phyloP scores from a whole-genome alignment of 2,797 vertebrate species.

The Linurgus olivaceus region DNA sequence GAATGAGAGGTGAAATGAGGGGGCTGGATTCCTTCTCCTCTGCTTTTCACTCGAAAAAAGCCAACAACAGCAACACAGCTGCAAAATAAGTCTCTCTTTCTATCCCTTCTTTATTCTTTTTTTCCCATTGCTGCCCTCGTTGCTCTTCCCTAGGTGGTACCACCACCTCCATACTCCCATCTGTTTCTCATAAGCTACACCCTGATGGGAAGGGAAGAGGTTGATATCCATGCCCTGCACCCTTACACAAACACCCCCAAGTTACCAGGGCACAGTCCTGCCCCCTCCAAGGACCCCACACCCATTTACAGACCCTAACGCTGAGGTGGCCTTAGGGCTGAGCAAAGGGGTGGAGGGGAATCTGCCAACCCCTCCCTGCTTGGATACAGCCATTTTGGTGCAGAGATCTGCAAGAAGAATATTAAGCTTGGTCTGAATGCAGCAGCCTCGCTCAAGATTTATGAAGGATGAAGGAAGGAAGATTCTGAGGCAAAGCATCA shows the following conservation, averaged over 20 bases:
- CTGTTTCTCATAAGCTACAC: not conserved
- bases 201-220: not conserved
- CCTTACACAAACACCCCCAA: not conserved
- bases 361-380: not conserved
- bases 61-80: not conserved
- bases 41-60: not conserved
- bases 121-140: not conserved
- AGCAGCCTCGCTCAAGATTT: conserved; percentile 67
- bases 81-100: not conserved
- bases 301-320: not conserved
- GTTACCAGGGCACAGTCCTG: not conserved
- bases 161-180: not conserved
- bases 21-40: not conserved
- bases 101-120: not conserved
- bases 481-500: conserved; percentile 66
- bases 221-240: not conserved
- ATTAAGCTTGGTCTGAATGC: conserved; percentile 70
- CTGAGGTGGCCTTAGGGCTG: not conserved
- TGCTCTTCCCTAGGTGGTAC: not conserved
- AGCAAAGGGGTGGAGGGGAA: not conserved
- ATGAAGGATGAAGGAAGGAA: conserved; percentile 72
- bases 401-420: conserved; percentile 71
- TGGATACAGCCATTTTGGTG: conserved; percentile 58
- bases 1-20: conserved; percentile 36
- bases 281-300: not conserved